phyloP scores from a whole-genome alignment of 2,888 invertebrate species.

The Belgica antarctica region DNA sequence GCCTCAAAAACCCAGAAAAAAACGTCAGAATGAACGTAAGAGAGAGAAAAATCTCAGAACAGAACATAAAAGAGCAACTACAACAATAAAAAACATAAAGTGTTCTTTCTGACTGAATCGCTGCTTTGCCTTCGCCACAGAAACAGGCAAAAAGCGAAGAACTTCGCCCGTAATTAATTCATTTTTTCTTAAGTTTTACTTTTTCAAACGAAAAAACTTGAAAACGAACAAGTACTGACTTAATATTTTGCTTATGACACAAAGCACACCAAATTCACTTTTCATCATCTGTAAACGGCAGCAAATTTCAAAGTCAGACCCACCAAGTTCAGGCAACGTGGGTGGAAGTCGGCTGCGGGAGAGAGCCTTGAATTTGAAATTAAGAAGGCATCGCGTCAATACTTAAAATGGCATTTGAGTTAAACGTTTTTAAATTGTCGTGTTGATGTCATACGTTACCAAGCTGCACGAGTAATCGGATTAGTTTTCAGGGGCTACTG shows the following conservation, averaged over 20 bases:
- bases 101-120: no score
- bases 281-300: neutral
- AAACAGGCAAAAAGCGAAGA: slow-evolving; percentile 3
- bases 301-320: neutral
- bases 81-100: slow-evolving; percentile 2
- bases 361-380: slow-evolving; percentile 13
- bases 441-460: slow-evolving; percentile 11
- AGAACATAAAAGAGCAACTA: slow-evolving; percentile 13
- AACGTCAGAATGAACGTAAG: neutral
- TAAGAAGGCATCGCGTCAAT: neutral
- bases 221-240: neutral
- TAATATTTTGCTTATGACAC: slow-evolving; percentile 2
- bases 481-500: no score
- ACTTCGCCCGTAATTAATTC: slow-evolving; percentile 1
- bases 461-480: slow-evolving; percentile 17
- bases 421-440: slow-evolving; percentile 27
- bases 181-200: neutral
- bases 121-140: neutral
- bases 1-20: neutral
- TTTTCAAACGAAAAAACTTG: neutral
- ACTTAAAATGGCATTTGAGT: slow-evolving; percentile 2
- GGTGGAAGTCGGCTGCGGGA: slow-evolving; percentile 4
- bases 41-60: neutral
- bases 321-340: neutral
- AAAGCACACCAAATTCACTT: neutral